Evolutionary conservation across 1,140 invertebrate species (phyloP).

Genomic region (Camponotus pennsylvanicus): DNA sequence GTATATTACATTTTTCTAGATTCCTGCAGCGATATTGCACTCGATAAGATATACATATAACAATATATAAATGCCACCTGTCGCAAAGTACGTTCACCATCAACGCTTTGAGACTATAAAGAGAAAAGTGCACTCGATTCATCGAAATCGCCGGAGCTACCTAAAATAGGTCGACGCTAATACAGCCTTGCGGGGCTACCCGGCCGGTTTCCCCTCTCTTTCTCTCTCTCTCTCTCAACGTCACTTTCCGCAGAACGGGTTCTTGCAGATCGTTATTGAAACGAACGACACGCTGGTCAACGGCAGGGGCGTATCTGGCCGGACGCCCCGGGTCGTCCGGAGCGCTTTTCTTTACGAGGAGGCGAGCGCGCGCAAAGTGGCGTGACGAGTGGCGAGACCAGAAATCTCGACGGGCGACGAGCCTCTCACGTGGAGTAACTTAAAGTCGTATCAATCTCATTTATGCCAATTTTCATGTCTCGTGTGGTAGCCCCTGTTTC

Average conservation of each 20-base stretch:
- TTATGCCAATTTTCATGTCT: slow-evolving; percentile 85
- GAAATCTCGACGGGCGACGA: slow-evolving; percentile 58
- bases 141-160: background rate
- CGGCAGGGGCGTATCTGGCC: slow-evolving; percentile 72
- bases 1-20: background rate
- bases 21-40: background rate
- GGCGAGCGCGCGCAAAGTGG: slow-evolving; percentile 76
- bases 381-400: slow-evolving; percentile 79
- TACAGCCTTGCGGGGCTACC: slow-evolving; percentile 6
- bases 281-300: slow-evolving; percentile 69
- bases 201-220: background rate
- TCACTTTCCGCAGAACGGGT: slow-evolving; percentile 73
- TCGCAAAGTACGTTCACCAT: slow-evolving; percentile 13
- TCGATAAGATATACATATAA: slow-evolving; percentile 29
- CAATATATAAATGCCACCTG: slow-evolving; percentile 43
- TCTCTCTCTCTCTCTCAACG: slow-evolving; percentile 40
- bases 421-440: slow-evolving; percentile 79
- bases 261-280: slow-evolving; percentile 67
- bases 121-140: slow-evolving; percentile 35
- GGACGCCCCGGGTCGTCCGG: slow-evolving; percentile 29
- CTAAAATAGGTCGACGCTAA: slow-evolving; percentile 50
- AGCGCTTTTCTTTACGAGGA: slow-evolving; percentile 62
- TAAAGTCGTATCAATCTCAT: slow-evolving; percentile 86
- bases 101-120: slow-evolving; percentile 18
- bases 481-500: slow-evolving; percentile 56